These are phyloP conservation scores for Tyria jacobaeae DNA, from an alignment of 2,888 invertebrate genomes.

Conservation along the genomic window DNA sequence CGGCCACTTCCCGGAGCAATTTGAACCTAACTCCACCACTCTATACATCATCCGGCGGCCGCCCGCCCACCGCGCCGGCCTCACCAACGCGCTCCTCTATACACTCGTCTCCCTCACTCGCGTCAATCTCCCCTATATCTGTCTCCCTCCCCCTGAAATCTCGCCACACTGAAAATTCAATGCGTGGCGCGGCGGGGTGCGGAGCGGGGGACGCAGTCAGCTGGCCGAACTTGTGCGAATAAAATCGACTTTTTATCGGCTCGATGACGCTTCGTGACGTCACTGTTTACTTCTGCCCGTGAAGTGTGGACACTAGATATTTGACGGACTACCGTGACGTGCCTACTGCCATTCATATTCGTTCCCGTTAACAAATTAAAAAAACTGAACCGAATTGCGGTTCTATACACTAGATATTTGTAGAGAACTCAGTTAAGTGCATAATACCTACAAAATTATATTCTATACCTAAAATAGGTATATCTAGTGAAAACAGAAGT, in stretches of 20 bases:
- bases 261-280: conserved; percentile 85
- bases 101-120: conserved; percentile 66
- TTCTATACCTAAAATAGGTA: background rate
- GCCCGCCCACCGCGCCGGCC: conserved; percentile 83
- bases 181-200: conserved; percentile 65
- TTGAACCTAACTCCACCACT: conserved; percentile 91
- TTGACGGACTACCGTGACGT: conserved; percentile 66
- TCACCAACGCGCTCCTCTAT: conserved; percentile 60
- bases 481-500: background rate
- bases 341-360: conserved; percentile 44
- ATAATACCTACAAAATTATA: background rate
- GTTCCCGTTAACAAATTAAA: conserved; percentile 7
- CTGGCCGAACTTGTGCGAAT: conserved; percentile 86
- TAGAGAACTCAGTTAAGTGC: background rate
- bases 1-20: conserved; percentile 92
- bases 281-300: conserved; percentile 82
- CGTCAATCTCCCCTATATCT: conserved; percentile 35
- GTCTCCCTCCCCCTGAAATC: conserved; percentile 76
- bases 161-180: conserved; percentile 78
- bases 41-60: conserved; percentile 89
- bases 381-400: background rate
- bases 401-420: background rate
- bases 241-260: conserved; percentile 86
- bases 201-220: conserved; percentile 78
- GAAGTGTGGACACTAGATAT: conserved; percentile 70